Evolutionary conservation across 1,140 invertebrate genomes (phyloP).

Genomic region (Bombus waltoni): DNA sequence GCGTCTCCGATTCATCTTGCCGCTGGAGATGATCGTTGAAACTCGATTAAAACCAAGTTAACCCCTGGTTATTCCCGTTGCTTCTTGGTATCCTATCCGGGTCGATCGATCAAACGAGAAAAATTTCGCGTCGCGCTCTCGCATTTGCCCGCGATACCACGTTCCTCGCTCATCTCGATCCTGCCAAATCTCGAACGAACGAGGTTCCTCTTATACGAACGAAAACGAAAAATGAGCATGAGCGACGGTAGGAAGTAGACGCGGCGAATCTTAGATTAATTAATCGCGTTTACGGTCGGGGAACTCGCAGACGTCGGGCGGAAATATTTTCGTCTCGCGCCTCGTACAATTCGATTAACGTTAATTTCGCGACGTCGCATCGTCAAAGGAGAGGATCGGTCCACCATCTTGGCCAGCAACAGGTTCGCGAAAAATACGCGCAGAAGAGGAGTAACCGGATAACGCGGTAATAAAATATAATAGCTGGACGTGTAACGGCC

Average conservation of each 20-base stretch:
- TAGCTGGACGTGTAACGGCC: background rate
- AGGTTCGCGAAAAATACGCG: slow-evolving; percentile 30
- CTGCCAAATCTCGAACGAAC: background rate
- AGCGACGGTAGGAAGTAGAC: background rate
- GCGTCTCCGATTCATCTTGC: slow-evolving; percentile 18
- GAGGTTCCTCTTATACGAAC: background rate
- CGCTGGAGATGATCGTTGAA: background rate
- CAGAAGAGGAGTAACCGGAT: slow-evolving; percentile 3
- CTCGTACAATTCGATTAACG: slow-evolving; percentile 13
- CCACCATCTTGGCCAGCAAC: slow-evolving; percentile 31
- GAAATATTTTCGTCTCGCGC: slow-evolving; percentile 16
- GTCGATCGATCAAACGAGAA: slow-evolving; percentile 2
- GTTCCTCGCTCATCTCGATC: no score
- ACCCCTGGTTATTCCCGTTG: background rate
- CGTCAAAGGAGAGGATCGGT: no score
- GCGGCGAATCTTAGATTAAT: no score
- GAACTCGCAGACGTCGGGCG: no score
- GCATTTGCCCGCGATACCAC: no score
- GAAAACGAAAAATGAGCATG: background rate
- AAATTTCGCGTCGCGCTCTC: background rate
- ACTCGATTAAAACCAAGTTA: slow-evolving; percentile 29
- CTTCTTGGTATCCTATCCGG: background rate
- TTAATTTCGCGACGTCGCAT: background rate
- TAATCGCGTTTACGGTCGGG: background rate
- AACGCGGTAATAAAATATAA: background rate